Conservation (phyloP, 2,888 invertebrate species). For the Bedellia somnulentella region DNA sequence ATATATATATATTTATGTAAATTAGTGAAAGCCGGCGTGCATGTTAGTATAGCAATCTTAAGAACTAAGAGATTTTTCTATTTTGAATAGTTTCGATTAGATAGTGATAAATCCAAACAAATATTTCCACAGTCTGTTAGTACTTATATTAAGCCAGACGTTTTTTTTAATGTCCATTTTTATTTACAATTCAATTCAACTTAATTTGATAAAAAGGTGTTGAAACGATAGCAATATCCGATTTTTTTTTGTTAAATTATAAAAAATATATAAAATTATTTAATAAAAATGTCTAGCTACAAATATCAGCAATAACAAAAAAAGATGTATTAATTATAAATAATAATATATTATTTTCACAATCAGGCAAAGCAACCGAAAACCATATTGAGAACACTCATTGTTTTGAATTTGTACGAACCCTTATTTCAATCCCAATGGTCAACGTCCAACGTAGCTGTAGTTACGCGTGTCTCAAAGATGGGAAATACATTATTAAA, state of each 20-base stretch:
- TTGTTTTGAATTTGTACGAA: too few species aligned
- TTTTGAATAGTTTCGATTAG: slow-evolving; percentile 1
- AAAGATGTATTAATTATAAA: too few species aligned
- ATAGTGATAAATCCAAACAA: slow-evolving; percentile 1
- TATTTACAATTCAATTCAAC: slow-evolving; percentile 1
- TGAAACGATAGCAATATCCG: background rate
- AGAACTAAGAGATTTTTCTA: slow-evolving; percentile 1
- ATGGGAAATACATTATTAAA: too few species aligned
- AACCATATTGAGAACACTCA: background rate
- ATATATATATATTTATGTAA: too few species aligned
- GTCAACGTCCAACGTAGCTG: too few species aligned
- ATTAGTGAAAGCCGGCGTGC: slow-evolving; percentile 1
- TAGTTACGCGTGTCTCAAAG: too few species aligned
- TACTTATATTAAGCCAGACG: background rate
- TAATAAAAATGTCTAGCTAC: too few species aligned
- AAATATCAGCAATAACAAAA: too few species aligned
- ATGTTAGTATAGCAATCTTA: background rate
- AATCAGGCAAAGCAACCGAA: background rate
- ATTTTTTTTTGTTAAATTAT: background rate
- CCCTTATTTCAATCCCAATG: too few species aligned
- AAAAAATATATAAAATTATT: background rate
- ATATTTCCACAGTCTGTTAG: slow-evolving; percentile 1
- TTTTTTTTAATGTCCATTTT: background rate
- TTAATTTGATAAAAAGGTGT: background rate
- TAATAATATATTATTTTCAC: too few species aligned